Evolutionary conservation across 2,113 vertebrate species (phyloP).

Genomic region (Ondatra zibethicus): DNA sequence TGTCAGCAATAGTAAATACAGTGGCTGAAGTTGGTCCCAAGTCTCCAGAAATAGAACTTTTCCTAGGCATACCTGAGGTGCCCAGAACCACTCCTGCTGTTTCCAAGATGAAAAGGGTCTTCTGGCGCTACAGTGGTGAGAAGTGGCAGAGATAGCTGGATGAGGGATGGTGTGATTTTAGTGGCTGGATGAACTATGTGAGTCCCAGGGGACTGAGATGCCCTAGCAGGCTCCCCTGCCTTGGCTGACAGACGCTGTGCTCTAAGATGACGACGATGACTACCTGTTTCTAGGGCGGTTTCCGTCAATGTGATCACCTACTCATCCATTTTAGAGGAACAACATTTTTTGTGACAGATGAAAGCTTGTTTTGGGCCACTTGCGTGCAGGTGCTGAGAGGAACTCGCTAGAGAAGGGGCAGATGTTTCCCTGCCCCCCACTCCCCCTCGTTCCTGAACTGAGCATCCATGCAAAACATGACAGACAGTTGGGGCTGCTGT

Average conservation of each 20-base stretch:
- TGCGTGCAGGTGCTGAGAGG: background rate
- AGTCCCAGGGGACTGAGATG: background rate
- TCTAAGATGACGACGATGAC: fast-evolving
- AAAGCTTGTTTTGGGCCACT: background rate
- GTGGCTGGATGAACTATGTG: background rate
- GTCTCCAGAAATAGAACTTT: background rate
- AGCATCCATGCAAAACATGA: fast-evolving
- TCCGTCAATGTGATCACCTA: background rate
- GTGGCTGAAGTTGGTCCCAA: background rate
- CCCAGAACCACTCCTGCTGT: background rate
- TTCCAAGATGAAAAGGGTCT: background rate
- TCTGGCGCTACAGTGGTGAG: background rate
- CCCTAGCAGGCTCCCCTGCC: background rate
- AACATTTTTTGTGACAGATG: background rate
- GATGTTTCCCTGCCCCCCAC: fast-evolving
- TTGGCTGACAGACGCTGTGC: fast-evolving
- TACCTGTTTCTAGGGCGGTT: background rate
- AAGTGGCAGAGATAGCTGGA: background rate
- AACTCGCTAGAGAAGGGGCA: background rate
- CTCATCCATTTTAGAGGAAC: background rate
- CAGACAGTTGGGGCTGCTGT: background rate
- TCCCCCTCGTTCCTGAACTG: fast-evolving
- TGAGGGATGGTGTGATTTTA: background rate
- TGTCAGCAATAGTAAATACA: fast-evolving
- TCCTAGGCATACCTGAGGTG: fast-evolving